These are phyloP conservation scores for Molossus molossus DNA, from an alignment of 2,797 vertebrate species.

Conservation along the genomic window DNA sequence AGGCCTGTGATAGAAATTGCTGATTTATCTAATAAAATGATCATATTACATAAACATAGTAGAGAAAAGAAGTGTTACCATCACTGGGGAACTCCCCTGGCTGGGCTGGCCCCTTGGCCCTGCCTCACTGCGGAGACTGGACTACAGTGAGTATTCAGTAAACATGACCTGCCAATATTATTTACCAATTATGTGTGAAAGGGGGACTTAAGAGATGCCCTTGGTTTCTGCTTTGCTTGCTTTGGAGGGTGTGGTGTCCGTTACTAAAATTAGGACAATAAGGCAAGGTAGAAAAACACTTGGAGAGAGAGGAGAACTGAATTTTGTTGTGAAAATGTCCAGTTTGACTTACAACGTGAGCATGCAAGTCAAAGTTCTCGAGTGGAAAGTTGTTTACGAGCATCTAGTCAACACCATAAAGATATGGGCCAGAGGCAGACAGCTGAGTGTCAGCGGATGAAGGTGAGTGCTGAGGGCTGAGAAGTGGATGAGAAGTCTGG, in stretches of 20 bases:
- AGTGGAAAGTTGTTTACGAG: not conserved
- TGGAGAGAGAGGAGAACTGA: rapidly evolving
- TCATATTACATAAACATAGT: not conserved
- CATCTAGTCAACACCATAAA: not conserved
- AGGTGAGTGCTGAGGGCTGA: not conserved
- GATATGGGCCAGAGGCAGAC: rapidly evolving
- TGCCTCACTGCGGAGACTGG: not conserved
- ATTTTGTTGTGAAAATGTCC: rapidly evolving
- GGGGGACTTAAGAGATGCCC: not conserved
- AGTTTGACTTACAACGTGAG: rapidly evolving
- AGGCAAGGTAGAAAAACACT: rapidly evolving
- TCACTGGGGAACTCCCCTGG: not conserved
- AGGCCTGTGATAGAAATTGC: not conserved
- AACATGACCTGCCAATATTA: rapidly evolving
- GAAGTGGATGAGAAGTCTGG: not conserved
- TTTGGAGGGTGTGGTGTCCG: rapidly evolving
- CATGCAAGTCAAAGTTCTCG: rapidly evolving
- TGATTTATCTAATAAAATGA: not conserved
- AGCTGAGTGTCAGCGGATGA: not conserved
- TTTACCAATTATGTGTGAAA: rapidly evolving
- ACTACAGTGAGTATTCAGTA: no score
- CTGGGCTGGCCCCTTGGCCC: rapidly evolving
- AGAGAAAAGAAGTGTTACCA: not conserved
- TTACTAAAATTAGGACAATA: rapidly evolving
- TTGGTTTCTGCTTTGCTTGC: rapidly evolving